phyloP scores from a whole-genome alignment of 2,888 invertebrate genomes.

The Craniophora ligustri region DNA sequence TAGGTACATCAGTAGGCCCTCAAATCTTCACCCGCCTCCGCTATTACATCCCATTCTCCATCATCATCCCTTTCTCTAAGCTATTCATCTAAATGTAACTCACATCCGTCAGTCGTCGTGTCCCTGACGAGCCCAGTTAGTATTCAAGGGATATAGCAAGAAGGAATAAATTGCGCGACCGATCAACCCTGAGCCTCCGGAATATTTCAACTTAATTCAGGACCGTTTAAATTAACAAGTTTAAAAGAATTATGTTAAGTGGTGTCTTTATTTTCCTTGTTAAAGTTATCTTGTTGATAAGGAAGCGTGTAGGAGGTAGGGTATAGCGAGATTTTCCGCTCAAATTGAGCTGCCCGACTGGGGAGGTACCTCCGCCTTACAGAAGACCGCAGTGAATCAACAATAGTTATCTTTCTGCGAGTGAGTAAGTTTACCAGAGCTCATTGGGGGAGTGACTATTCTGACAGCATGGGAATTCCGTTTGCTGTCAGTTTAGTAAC shows the following conservation, averaged over 20 bases:
- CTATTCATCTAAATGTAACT: slow-evolving; percentile 24
- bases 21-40: neutral
- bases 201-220: slow-evolving; percentile 26
- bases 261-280: slow-evolving; percentile 10
- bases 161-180: slow-evolving; percentile 47
- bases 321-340: too few relatives aligned
- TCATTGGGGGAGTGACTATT: too few relatives aligned
- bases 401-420: too few relatives aligned
- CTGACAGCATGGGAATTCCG: too few relatives aligned
- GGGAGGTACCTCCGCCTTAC: too few relatives aligned
- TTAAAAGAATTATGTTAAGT: slow-evolving; percentile 35
- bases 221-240: slow-evolving; percentile 33
- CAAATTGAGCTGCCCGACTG: too few relatives aligned
- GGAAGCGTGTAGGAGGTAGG: too few relatives aligned
- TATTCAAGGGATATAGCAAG: slow-evolving; percentile 36
- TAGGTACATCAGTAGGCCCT: neutral
- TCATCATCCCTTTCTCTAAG: slow-evolving; percentile 2
- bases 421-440: too few relatives aligned
- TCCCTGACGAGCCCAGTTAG: slow-evolving; percentile 23
- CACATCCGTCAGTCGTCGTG: slow-evolving; percentile 30
- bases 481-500: too few relatives aligned
- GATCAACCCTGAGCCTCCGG: slow-evolving; percentile 28
- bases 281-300: too few relatives aligned
- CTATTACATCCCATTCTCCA: slow-evolving; percentile 11
- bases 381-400: too few relatives aligned